Percentiles rank a stretch among this genome's conserved stretches.
phyloP scores from a whole-genome alignment of 2,113 vertebrate species.

The Psophia crepitans region DNA sequence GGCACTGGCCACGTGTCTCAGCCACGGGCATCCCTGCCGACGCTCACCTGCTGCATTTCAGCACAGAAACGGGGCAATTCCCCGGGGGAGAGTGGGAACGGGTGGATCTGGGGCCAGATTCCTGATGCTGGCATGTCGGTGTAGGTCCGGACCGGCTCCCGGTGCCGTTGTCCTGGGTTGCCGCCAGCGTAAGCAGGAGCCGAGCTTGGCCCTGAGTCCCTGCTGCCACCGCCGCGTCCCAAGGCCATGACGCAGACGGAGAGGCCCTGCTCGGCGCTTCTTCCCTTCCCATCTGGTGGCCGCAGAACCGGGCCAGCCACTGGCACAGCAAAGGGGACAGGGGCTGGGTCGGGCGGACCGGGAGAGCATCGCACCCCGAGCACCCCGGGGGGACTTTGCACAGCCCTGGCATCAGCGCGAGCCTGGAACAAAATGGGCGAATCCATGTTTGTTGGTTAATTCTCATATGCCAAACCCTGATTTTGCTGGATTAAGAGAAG shows the following conservation, averaged over 20 bases:
- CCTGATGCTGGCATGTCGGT: rapidly evolving
- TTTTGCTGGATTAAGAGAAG: neutral
- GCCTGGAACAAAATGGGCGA: neutral
- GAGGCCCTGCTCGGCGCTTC: neutral
- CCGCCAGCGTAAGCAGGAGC: neutral
- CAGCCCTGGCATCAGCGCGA: rapidly evolving
- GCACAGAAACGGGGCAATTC: neutral
- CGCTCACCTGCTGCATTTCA: neutral
- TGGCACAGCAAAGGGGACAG: neutral
- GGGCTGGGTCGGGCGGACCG: neutral
- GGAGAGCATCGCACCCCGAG: neutral
- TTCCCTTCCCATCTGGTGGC: neutral
- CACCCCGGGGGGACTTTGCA: neutral
- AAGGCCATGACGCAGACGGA: neutral
- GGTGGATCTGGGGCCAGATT: neutral
- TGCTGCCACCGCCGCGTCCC: neutral
- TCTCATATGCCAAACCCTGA: neutral
- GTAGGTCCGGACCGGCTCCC: neutral
- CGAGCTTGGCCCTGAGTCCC: neutral
- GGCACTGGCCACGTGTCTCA: rapidly evolving
- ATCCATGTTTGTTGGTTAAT: neutral
- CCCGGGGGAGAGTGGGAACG: neutral
- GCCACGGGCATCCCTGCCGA: neutral
- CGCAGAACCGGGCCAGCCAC: neutral
- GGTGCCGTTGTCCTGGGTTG: neutral